Base-by-base conservation (phyloP, 2,113 vertebrate species). In the Hepsetus odoe region DNA sequence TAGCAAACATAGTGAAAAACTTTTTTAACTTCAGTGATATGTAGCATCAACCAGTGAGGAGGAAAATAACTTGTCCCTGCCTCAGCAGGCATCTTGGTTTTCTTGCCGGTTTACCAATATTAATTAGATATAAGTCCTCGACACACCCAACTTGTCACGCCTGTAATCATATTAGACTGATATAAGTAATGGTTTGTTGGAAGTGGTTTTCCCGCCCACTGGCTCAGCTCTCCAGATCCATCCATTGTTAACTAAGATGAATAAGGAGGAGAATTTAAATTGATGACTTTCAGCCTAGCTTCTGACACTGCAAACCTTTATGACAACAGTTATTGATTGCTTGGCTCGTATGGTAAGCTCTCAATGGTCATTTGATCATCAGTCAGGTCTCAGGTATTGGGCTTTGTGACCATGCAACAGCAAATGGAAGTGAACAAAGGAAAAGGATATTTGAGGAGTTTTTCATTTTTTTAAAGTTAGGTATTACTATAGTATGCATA, bases 231-330 rank as follows among this genome's bases (percentile, higher is more conserved):
- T 55, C 9, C 11, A 49, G 51, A 61, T 51, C 32, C n/a, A 61
- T 38, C 56, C 33, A 24, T 20, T 28, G 40, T 40, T 74, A 75
- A 61, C 72, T 51, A 22, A 69, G 56, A 69, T 38, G 18, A 51
- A 69, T 75, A 62, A 49, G 35, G 14, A 59, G 53, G 24, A 49
- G 6, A 26, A 53, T 74, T 74, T 61, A n/a, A 51, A 62, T n/a
- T 14, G 66, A 80, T 71, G 33, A 76, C 72, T 69, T 38, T 72
- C 72, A 74, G 53, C 53, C 62, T 40, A 61, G 59, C 22, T 38
- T 70, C 5, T 32, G 38, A 68, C 40, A 56, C 40, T 59, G n/a
- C 3, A 61, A 61, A 22, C 26, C 38, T 58, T 59, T 58, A 61
- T 30, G 70, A 20, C 64, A 46, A 28, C 51, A 16, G 8, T 68